Base-by-base conservation (phyloP, 2,888 invertebrate genomes). In the Dynastes maya region DNA sequence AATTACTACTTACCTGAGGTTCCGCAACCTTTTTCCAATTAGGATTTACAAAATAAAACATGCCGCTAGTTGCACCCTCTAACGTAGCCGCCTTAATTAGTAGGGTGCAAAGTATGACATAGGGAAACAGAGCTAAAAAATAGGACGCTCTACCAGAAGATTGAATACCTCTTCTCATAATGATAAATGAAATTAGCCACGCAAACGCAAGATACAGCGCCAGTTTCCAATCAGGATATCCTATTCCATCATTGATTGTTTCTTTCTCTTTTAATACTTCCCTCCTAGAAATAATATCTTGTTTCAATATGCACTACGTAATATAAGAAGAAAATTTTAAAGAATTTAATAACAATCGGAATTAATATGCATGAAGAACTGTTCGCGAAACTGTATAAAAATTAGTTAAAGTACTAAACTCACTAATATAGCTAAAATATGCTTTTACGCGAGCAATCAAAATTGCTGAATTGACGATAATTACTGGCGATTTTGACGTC, bases 111-210 rank as follows among this genome's bases (percentile, higher is more conserved):
- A 97, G 91, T 72, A 97, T 93, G 5, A 95, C 90, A 85, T 95
- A 96, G 0, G 96, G 96, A 86, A 96, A 96, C 1, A 97, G 88
- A 0, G 97, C 97, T n/a, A 97, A 92, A 88, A 97, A 95, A 88
- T 97, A 97, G 0, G 97, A 93, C 0, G 93, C 95, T 88, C 95
- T 95, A 65, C 96, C 95, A 0, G 95, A 93, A 84, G 94, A 94
- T 87, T 93, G 93, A 0, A 95, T 94, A 8, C 95, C 95, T 81
- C 91, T 92, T 16, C 93, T 90, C 65, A 95, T 92, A 74, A 95
- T 92, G 2, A 92, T 82, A 85, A 94, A 95, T 51, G 95, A 92
- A 1, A 93, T 86, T 2, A 92, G 74, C 95, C 95, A 96, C 0
- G 95, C 90, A 1, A 89, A 89, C 1, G 94, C 86, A 8, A 96